Conservation (phyloP, 2,113 vertebrate genomes). For the Todiramphus chloris region DNA sequence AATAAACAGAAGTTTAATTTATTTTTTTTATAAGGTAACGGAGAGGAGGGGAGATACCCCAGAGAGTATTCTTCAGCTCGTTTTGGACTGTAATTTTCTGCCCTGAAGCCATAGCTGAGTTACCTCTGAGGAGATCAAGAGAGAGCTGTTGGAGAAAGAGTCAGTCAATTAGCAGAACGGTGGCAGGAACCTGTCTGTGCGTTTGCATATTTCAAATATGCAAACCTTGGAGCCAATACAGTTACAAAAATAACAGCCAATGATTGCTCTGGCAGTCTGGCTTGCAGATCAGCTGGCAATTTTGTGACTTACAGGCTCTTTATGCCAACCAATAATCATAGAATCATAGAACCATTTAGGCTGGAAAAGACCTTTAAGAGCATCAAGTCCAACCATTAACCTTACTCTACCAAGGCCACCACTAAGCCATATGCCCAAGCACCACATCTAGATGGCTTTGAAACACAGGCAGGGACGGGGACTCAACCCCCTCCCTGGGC, state of each 20-base stretch:
- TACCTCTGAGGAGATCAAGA: neutral
- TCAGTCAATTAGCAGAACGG: neutral
- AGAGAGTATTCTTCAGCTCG: neutral
- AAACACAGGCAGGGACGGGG: too few species aligned
- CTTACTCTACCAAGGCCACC: too few species aligned
- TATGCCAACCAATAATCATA: too few species aligned
- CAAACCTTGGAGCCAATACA: neutral
- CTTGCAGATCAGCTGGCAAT: neutral
- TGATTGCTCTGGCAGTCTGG: fast-evolving
- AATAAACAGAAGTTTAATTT: conserved; percentile 34
- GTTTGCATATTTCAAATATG: neutral
- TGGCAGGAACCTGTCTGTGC: neutral
- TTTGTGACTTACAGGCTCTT: neutral
- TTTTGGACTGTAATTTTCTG: neutral
- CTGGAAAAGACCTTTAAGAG: too few species aligned
- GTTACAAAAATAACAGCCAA: neutral
- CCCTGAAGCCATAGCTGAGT: neutral
- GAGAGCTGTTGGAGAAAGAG: neutral
- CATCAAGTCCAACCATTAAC: too few species aligned
- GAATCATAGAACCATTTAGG: too few species aligned
- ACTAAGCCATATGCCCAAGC: too few species aligned
- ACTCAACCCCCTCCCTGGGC: too few species aligned
- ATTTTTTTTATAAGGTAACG: neutral
- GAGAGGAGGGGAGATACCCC: neutral
- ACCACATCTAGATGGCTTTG: too few species aligned